A percentile compares a stretch with the other conserved stretches of the same genome.
These are phyloP conservation scores for Saxidomus purpurata DNA, from an alignment of 1,140 invertebrate species.

Conservation along the genomic window DNA sequence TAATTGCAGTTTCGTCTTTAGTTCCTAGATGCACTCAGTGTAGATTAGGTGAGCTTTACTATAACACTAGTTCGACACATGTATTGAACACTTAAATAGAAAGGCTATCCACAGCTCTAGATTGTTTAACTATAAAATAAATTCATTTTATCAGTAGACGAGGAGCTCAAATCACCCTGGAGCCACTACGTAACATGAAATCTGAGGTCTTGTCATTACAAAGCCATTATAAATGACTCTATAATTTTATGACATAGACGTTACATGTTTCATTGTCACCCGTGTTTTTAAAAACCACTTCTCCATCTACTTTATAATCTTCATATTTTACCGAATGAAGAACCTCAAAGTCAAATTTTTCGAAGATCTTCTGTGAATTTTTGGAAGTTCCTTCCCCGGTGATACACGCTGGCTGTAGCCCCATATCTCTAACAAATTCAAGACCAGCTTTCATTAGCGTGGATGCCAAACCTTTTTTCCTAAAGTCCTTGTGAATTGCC, in stretches of 20 bases:
- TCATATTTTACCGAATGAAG: conserved; percentile 20
- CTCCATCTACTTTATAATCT: conserved; percentile 54
- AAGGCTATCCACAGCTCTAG: too few relatives aligned
- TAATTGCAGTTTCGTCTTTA: too few relatives aligned
- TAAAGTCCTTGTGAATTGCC: not conserved
- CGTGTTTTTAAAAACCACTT: conserved; percentile 55
- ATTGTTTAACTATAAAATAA: too few relatives aligned
- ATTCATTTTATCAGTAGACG: too few relatives aligned
- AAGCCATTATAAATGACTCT: too few relatives aligned
- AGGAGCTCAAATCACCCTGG: too few relatives aligned
- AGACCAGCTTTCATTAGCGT: conserved; percentile 26
- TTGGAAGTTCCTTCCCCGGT: conserved; percentile 49
- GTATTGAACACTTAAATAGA: too few relatives aligned
- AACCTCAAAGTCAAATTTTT: conserved; percentile 50
- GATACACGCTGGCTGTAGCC: conserved; percentile 2
- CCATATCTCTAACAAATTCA: conserved; percentile 23
- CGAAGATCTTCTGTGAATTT: conserved; percentile 53
- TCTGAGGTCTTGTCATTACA: too few relatives aligned
- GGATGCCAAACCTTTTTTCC: conserved; percentile 9
- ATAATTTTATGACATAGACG: conserved; percentile 41
- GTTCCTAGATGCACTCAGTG: too few relatives aligned
- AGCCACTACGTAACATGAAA: too few relatives aligned
- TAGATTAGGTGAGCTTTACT: too few relatives aligned
- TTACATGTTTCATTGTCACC: conserved; percentile 34
- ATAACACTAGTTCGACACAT: too few relatives aligned